Percentiles rank a stretch among this genome's conserved stretches.
These are phyloP conservation scores for Melanotaenia parkinsoni DNA, from an alignment of 2,797 vertebrate species.

Conservation along the genomic window DNA sequence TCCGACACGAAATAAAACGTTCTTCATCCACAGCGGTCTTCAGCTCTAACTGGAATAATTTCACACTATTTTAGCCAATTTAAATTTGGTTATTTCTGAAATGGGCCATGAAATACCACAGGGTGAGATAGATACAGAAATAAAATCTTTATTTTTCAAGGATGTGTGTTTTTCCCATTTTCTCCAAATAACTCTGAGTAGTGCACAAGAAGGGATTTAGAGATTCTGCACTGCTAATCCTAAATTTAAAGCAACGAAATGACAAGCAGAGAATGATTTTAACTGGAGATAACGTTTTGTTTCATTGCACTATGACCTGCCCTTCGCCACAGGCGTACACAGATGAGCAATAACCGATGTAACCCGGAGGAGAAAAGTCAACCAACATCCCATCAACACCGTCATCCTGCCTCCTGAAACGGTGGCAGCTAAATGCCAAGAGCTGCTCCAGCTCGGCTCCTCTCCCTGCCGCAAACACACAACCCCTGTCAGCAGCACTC, in stretches of 20 bases:
- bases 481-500: constrained; percentile 33
- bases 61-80: constrained; percentile 15
- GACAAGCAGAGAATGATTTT: constrained; percentile 83
- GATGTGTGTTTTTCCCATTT: constrained; percentile 3
- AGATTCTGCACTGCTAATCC: constrained; percentile 72
- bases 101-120: constrained; percentile 4
- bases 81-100: constrained; percentile 11
- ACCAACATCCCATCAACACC: constrained; percentile 56
- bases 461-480: constrained; percentile 33
- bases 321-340: constrained; percentile 15
- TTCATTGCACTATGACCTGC: constrained; percentile 23
- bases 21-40: not conserved
- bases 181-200: constrained; percentile 61
- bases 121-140: constrained; percentile 21
- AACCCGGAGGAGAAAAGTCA: constrained; percentile 82
- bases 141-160: not conserved
- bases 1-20: constrained; percentile 7
- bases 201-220: not conserved
- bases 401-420: constrained; percentile 61
- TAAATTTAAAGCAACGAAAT: constrained; percentile 80
- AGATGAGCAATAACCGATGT: constrained; percentile 38
- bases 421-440: constrained; percentile 56
- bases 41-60: not conserved
- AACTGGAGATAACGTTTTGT: constrained; percentile 76
- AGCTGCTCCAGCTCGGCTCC: constrained; percentile 49